phyloP scores from a whole-genome alignment of 2,113 vertebrate genomes.

The Coreoperca whiteheadi region DNA sequence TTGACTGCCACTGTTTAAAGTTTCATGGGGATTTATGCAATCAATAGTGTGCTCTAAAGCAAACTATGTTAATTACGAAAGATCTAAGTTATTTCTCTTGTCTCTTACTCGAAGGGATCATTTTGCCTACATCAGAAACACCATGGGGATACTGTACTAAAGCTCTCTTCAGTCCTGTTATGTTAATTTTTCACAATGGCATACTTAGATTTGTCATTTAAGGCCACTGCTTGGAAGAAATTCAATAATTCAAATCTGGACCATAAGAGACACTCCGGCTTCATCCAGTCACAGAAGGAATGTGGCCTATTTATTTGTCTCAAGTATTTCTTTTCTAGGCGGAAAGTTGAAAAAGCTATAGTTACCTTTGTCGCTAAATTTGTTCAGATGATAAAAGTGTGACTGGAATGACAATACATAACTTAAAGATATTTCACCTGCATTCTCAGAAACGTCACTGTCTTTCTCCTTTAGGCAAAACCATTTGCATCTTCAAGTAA shows the following conservation, averaged over 20 bases:
- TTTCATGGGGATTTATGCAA: slow-evolving; percentile 56
- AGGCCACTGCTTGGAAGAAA: neutral
- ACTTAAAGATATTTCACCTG: no score
- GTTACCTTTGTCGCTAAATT: neutral
- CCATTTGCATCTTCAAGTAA: slow-evolving; percentile 18
- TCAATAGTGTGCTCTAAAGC: slow-evolving; percentile 41
- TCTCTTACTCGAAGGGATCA: neutral
- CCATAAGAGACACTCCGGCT: slow-evolving; percentile 13
- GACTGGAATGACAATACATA: no score
- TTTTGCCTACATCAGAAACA: slow-evolving; percentile 21
- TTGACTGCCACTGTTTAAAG: slow-evolving; percentile 54
- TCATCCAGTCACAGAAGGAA: slow-evolving; percentile 12
- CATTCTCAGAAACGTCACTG: neutral
- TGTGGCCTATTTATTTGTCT: neutral
- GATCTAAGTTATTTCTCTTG: slow-evolving; percentile 38
- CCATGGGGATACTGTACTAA: neutral
- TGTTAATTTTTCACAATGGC: slow-evolving; percentile 7
- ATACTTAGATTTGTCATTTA: neutral
- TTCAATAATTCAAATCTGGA: slow-evolving; percentile 16
- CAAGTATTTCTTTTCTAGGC: neutral
- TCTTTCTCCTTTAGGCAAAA: neutral
- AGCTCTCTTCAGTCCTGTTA: neutral
- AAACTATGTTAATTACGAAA: slow-evolving; percentile 43
- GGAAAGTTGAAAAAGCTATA: neutral
- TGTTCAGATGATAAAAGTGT: neutral